phyloP scores from a whole-genome alignment of 2,888 invertebrate genomes.

The Amiota mariae region DNA sequence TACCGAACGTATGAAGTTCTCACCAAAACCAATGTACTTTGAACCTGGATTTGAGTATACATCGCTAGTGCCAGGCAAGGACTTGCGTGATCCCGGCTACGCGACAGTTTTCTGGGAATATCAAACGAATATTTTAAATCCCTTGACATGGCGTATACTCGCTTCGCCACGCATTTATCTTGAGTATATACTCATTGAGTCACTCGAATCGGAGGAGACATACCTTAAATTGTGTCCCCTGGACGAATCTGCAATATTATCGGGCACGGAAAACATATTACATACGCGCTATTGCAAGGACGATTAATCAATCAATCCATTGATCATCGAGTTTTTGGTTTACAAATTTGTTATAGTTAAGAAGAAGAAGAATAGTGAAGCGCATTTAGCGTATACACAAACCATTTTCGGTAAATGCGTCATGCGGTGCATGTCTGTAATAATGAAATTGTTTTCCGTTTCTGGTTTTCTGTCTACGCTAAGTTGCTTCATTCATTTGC shows the following conservation, averaged over 20 bases:
- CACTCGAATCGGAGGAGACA: conserved; percentile 79
- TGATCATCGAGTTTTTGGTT: neutral
- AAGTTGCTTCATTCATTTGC: neutral
- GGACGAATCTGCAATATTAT: conserved; percentile 78
- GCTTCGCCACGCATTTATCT: conserved; percentile 84
- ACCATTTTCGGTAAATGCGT: neutral
- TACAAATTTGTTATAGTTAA: neutral
- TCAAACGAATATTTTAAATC: conserved; percentile 84
- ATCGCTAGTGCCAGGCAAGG: conserved; percentile 80
- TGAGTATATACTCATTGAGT: conserved; percentile 81
- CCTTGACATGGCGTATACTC: conserved; percentile 87
- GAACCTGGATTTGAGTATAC: conserved; percentile 82
- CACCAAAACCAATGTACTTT: conserved; percentile 74
- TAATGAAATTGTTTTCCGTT: too few relatives aligned
- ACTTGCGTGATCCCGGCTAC: conserved; percentile 80
- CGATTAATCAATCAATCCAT: conserved; percentile 35
- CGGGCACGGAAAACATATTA: conserved; percentile 74
- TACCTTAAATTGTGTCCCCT: conserved; percentile 78
- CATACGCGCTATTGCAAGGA: conserved; percentile 63
- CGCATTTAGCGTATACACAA: neutral
- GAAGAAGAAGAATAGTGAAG: too few relatives aligned
- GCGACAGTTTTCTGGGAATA: conserved; percentile 86
- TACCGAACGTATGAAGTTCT: conserved; percentile 77
- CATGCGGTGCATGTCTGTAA: too few relatives aligned
- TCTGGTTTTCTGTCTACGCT: too few relatives aligned